Percentiles rank a stretch among this genome's conserved stretches.
Conservation (phyloP, 2,113 vertebrate species). For the Panthera tigris region DNA sequence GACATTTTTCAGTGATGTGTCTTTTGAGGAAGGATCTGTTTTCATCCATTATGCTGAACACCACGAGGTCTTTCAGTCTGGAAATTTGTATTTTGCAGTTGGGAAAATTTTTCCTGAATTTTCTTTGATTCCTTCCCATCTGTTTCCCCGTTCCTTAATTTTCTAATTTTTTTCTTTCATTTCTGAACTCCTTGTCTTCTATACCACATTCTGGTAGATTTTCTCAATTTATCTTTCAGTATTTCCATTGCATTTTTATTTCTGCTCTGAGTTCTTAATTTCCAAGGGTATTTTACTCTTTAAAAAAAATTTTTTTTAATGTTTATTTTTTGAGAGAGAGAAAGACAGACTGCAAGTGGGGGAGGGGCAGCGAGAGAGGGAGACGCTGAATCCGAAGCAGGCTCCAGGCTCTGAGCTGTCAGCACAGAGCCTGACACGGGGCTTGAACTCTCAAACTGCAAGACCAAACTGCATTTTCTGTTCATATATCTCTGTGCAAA, state of each 20-base stretch:
- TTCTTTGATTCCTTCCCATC: neutral
- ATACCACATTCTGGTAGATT: neutral
- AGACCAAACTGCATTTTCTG: neutral
- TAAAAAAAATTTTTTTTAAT: no score
- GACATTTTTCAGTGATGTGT: neutral
- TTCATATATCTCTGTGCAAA: neutral
- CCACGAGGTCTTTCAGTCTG: neutral
- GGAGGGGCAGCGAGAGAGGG: no score
- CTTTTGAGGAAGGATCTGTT: neutral
- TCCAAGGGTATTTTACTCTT: neutral
- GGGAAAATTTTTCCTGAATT: neutral
- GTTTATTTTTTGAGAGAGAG: no score
- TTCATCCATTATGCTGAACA: neutral
- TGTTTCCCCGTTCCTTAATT: neutral
- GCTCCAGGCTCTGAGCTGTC: no score
- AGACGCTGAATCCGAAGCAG: no score
- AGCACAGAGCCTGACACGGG: no score
- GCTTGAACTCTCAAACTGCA: no score
- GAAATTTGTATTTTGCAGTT: slow-evolving; percentile 4
- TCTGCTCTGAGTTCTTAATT: neutral
- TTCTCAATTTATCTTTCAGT: neutral
- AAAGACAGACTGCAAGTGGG: no score
- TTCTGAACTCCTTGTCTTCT: neutral
- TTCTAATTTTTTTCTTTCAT: neutral
- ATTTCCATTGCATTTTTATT: slow-evolving; percentile 19